Base-by-base conservation (phyloP, 2,797 vertebrate species). In the Falco berigora region DNA sequence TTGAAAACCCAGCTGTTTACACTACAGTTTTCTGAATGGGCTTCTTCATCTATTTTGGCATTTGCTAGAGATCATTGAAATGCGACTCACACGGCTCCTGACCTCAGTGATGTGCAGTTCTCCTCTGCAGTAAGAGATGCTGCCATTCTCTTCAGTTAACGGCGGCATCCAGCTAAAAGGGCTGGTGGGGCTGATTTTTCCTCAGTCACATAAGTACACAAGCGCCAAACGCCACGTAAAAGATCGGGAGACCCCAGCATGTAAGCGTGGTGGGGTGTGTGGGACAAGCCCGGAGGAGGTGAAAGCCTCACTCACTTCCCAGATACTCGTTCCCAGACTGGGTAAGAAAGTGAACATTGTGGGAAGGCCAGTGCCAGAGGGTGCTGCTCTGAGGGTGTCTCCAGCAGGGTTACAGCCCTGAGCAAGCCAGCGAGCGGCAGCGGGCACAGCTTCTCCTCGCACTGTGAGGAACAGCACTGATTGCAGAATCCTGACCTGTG, bases 41-140 rank as follows among this genome's bases (percentile, higher is more conserved):
- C 42, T 78, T 22, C 79, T 74, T 86, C 62, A 55, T 78, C 73
- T 93, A 17, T 72, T 92, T 92, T 3, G 0, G 86, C 80, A 62
- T 76, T 96, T 93, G 81, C 69, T 55, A 62, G 50, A 52, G 77
- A 58, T 90, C 93, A 95, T 95, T 94, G 88, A 96, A 93, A 97
- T 95, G 86, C 69, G 2, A 19, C 67, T 88, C 88, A 90, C 93
- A 73, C 0, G 7, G 72, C 72, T 93, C 77, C 94, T 67, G 88
- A 94, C 86, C 90, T 94, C 93, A 80, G 84, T 0, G 0, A 63
- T 61, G 71, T 72, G 61, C 67, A 56, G 5, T 74, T 93, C 86
- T 85, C 49, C 83, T 67, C 83, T 72, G 78, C 67, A 24, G 44
- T 34, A 72, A 44, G 90, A 78, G 53, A 74, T 53, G 58, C 89